Conservation (phyloP, 2,797 vertebrate species). For the Vipera latastei region DNA sequence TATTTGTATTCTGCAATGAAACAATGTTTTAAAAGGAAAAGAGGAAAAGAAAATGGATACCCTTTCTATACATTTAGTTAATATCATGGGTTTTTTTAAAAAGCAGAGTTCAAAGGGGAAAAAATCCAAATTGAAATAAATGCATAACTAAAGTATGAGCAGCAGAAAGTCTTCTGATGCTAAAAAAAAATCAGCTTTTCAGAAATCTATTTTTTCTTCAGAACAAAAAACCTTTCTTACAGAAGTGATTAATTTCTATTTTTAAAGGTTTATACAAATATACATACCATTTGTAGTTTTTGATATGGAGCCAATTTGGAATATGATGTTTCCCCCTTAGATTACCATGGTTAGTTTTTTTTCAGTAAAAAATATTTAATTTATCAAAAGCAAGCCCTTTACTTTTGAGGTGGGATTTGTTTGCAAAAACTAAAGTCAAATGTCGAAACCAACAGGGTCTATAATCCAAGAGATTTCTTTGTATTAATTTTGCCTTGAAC, state of each 20-base stretch:
- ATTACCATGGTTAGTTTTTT: not conserved
- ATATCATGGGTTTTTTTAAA: not conserved
- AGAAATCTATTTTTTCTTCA: not conserved
- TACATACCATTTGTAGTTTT: not conserved
- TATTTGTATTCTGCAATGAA: not conserved
- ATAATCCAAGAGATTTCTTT: not conserved
- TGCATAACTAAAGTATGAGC: not conserved
- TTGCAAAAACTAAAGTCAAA: conserved; percentile 11
- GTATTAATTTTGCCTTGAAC: not conserved
- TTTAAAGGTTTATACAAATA: not conserved
- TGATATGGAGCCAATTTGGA: not conserved
- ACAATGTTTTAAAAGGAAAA: not conserved
- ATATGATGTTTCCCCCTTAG: not conserved
- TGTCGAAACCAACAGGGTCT: not conserved
- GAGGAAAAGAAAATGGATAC: not conserved
- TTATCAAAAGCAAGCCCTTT: not conserved
- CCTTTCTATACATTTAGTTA: not conserved
- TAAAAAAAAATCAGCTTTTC: not conserved
- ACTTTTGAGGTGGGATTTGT: not conserved
- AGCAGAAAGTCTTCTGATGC: not conserved
- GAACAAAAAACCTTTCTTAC: not conserved
- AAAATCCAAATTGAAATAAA: not conserved
- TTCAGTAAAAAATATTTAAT: not conserved
- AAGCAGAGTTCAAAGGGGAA: not conserved
- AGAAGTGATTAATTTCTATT: not conserved